These are phyloP conservation scores for Chromobotia macracanthus DNA, from an alignment of 2,797 vertebrate species.

Conservation along the genomic window DNA sequence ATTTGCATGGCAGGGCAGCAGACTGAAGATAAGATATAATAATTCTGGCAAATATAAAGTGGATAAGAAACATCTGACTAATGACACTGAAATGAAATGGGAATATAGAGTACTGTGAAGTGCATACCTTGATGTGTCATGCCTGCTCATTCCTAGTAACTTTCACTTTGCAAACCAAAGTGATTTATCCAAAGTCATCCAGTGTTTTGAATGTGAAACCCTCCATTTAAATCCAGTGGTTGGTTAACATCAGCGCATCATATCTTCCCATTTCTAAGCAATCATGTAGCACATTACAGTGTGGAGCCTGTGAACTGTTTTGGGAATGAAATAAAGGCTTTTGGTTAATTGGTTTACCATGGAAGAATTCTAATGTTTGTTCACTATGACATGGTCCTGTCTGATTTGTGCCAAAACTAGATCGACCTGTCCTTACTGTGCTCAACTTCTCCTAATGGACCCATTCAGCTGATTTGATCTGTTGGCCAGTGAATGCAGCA, in stretches of 20 bases:
- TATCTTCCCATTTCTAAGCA: background rate
- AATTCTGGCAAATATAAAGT: background rate
- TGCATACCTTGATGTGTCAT: background rate
- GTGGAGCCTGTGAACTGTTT: background rate
- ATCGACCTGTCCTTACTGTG: background rate
- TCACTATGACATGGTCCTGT: background rate
- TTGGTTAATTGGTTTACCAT: background rate
- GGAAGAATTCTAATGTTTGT: background rate
- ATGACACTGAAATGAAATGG: background rate
- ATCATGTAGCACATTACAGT: background rate
- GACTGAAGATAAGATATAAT: background rate
- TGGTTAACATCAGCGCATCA: constrained; percentile 25
- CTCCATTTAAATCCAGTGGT: background rate
- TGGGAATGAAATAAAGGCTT: background rate
- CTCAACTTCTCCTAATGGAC: background rate
- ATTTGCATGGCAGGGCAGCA: background rate
- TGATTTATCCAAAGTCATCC: background rate
- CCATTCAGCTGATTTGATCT: constrained; percentile 23
- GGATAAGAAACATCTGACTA: too few relatives aligned
- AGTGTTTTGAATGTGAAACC: constrained; percentile 16
- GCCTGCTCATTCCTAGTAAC: background rate
- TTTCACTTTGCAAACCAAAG: constrained; percentile 34
- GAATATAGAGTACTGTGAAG: background rate
- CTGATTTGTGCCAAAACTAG: background rate
- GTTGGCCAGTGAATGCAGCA: background rate